Percentiles rank a stretch among this genome's conserved stretches.
phyloP scores from a whole-genome alignment of 2,888 invertebrate species.

The Onthophagus sagittarius region DNA sequence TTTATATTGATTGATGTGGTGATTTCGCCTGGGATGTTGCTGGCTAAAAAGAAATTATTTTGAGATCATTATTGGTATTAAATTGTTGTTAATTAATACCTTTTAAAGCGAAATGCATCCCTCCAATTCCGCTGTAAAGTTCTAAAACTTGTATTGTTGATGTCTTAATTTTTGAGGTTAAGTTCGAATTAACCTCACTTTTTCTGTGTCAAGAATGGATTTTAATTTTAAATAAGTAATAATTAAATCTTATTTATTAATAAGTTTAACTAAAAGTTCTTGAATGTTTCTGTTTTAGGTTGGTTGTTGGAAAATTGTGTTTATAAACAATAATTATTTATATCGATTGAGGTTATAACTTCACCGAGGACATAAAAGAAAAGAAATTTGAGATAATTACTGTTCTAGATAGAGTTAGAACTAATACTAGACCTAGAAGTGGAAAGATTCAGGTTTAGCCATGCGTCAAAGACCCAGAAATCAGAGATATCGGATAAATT shows the following conservation, averaged over 20 bases:
- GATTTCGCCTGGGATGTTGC: slow-evolving; percentile 62
- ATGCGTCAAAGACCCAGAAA: too few species aligned
- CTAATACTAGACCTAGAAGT: too few species aligned
- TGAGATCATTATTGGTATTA: neutral
- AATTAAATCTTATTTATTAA: slow-evolving; percentile 64
- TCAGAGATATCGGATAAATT: too few species aligned
- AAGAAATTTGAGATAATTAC: neutral
- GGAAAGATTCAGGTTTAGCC: too few species aligned
- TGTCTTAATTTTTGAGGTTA: neutral
- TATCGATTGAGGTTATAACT: slow-evolving; percentile 77
- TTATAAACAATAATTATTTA: slow-evolving; percentile 80
- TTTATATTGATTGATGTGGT: slow-evolving; percentile 85
- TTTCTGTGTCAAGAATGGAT: too few species aligned
- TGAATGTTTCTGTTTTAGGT: slow-evolving; percentile 73
- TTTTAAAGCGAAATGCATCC: slow-evolving; percentile 90
- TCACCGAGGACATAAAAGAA: slow-evolving; percentile 57
- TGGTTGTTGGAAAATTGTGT: slow-evolving; percentile 70
- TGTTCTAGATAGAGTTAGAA: too few species aligned
- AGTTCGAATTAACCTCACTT: neutral
- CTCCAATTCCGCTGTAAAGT: slow-evolving; percentile 93
- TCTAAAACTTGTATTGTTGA: slow-evolving; percentile 68
- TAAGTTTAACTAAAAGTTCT: slow-evolving; percentile 62
- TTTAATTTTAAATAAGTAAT: too few species aligned
- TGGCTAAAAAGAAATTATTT: slow-evolving; percentile 55
- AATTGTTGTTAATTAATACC: slow-evolving; percentile 53